Conservation (phyloP, 2,888 invertebrate species). For the Heliconius hortense region DNA sequence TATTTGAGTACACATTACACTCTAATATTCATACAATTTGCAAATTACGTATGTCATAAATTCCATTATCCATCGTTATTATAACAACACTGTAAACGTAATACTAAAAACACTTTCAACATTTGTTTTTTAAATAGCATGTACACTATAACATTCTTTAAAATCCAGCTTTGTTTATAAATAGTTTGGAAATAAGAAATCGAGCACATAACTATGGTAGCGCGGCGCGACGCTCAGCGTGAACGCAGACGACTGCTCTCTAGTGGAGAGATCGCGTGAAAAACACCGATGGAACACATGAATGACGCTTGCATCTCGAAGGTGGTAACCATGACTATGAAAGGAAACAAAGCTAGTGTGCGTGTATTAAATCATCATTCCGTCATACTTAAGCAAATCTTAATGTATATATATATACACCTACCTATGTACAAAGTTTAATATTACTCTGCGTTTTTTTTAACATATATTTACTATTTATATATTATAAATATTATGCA, state of each 20-base stretch:
- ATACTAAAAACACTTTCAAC: neutral
- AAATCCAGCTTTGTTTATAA: constrained; percentile 35
- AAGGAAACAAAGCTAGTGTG: constrained; percentile 33
- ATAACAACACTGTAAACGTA: neutral
- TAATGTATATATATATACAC: neutral
- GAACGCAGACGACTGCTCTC: constrained; percentile 73
- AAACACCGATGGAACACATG: constrained; percentile 71
- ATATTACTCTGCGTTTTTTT: neutral
- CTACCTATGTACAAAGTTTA: neutral
- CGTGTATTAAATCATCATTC: constrained; percentile 35
- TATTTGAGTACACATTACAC: neutral
- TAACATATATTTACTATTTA: neutral
- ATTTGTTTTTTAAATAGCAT: constrained; percentile 6
- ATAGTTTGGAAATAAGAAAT: constrained; percentile 32
- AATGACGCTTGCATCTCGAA: constrained; percentile 50
- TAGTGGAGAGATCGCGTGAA: constrained; percentile 79
- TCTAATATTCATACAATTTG: neutral
- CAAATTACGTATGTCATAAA: neutral
- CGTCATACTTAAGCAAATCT: constrained; percentile 23
- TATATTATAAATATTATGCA: neutral
- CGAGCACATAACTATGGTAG: constrained; percentile 57
- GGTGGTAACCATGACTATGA: constrained; percentile 28
- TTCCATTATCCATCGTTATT: neutral
- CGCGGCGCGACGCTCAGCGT: constrained; percentile 49
- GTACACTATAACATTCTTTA: neutral